Percentiles rank a stretch among this genome's conserved stretches.
Conservation (phyloP, 2,113 vertebrate genomes). For the Ibidorhyncha struthersii region DNA sequence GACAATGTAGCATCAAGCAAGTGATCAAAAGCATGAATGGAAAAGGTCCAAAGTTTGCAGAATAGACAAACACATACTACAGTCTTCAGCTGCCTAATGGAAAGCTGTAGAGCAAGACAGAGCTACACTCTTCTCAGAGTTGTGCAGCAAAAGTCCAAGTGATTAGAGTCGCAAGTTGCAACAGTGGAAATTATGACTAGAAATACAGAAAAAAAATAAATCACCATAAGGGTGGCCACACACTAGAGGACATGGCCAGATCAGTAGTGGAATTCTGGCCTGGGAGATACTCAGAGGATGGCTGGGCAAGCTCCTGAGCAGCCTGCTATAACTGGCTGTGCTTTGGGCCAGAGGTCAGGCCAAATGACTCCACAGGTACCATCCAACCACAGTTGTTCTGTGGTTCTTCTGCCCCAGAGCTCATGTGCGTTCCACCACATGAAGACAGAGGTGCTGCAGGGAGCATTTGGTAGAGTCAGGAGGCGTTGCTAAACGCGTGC, state of each 20-base stretch:
- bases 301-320: neutral
- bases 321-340: neutral
- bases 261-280: neutral
- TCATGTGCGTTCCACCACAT: fast-evolving
- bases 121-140: neutral
- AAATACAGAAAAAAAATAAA: neutral
- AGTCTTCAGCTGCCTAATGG: neutral
- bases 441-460: neutral
- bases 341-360: neutral
- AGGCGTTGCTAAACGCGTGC: fast-evolving
- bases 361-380: neutral
- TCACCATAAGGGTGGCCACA: neutral
- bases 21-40: neutral
- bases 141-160: neutral
- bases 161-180: neutral
- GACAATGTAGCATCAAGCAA: neutral
- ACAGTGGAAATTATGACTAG: neutral
- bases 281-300: neutral
- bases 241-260: neutral
- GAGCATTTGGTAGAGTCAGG: neutral
- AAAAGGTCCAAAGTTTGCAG: neutral
- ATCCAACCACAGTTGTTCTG: neutral
- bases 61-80: neutral
- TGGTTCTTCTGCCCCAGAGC: neutral
- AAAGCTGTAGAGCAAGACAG: neutral